phyloP scores from a whole-genome alignment of 2,797 vertebrate genomes.

The Orestias chungarensis region DNA sequence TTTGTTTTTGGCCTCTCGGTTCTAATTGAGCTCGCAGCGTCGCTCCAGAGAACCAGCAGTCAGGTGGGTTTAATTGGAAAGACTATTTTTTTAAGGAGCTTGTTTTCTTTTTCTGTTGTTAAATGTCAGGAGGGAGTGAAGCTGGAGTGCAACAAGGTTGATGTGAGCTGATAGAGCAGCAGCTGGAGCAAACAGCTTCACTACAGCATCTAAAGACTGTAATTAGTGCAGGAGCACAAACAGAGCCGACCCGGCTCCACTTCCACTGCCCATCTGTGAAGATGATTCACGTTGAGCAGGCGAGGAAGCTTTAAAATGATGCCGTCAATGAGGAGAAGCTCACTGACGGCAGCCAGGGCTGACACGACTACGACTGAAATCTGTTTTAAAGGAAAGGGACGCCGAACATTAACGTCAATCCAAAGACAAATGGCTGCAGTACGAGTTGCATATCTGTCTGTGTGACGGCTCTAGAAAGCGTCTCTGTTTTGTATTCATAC shows the following conservation, averaged over 20 bases:
- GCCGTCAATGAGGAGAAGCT: slow-evolving; percentile 34
- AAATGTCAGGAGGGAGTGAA: slow-evolving; percentile 41
- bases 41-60: no score
- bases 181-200: slow-evolving; percentile 56
- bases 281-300: slow-evolving; percentile 53
- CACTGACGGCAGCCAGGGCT: slow-evolving; percentile 41
- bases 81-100: slow-evolving; percentile 15
- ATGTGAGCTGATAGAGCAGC: slow-evolving; percentile 34
- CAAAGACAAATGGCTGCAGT: slow-evolving; percentile 72
- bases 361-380: slow-evolving; percentile 44
- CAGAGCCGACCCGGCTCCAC: slow-evolving; percentile 51
- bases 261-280: slow-evolving; percentile 50
- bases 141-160: slow-evolving; percentile 11
- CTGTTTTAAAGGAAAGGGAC: slow-evolving; percentile 41
- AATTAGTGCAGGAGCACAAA: slow-evolving; percentile 56
- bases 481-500: slow-evolving; percentile 40
- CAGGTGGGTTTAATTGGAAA: slow-evolving; percentile 30
- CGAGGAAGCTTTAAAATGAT: slow-evolving; percentile 44
- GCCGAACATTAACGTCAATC: slow-evolving; percentile 76
- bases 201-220: slow-evolving; percentile 56
- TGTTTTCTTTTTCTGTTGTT: slow-evolving; percentile 40
- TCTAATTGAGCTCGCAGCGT: neutral
- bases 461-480: slow-evolving; percentile 64
- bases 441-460: slow-evolving; percentile 67
- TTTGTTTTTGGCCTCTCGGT: neutral